phyloP scores from a whole-genome alignment of 2,888 invertebrate genomes.

The Panopea generosa region DNA sequence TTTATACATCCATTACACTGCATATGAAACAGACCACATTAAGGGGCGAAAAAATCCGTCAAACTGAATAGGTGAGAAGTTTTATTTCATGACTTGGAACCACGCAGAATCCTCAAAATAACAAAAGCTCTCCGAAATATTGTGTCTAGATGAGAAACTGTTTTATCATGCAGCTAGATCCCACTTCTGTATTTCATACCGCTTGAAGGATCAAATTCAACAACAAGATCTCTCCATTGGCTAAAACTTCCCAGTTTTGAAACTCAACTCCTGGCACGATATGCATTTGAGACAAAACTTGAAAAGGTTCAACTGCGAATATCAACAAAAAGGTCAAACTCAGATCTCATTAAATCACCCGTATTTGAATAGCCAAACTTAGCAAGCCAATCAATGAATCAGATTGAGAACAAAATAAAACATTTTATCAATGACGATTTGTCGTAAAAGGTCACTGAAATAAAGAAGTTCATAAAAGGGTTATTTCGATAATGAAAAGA shows the following conservation, averaged over 20 bases:
- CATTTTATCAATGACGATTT: slow-evolving; percentile 33
- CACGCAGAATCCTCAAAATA: too few relatives aligned
- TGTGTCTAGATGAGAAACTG: too few relatives aligned
- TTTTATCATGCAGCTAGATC: too few relatives aligned
- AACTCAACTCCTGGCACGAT: slow-evolving; percentile 8
- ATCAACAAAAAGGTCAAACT: slow-evolving; percentile 15
- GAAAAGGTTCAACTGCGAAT: slow-evolving; percentile 16
- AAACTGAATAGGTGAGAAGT: too few relatives aligned
- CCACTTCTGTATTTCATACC: too few relatives aligned
- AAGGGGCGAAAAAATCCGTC: too few relatives aligned
- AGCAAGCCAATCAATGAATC: slow-evolving; percentile 29
- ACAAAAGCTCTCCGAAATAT: too few relatives aligned
- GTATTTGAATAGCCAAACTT: slow-evolving; percentile 34
- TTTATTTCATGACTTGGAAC: too few relatives aligned
- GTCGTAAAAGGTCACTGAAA: slow-evolving; percentile 34
- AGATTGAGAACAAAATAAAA: slow-evolving; percentile 23
- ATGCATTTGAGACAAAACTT: slow-evolving; percentile 19
- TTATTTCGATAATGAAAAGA: slow-evolving; percentile 46
- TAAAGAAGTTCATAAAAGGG: slow-evolving; percentile 19
- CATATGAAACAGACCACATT: too few relatives aligned
- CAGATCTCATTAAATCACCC: slow-evolving; percentile 28
- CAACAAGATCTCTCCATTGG: slow-evolving; percentile 19
- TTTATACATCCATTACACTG: too few relatives aligned
- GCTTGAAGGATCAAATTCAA: slow-evolving; percentile 16
- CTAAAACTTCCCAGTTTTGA: slow-evolving; percentile 18